Conservation (phyloP, 2,113 vertebrate genomes). For the Grus americana region DNA sequence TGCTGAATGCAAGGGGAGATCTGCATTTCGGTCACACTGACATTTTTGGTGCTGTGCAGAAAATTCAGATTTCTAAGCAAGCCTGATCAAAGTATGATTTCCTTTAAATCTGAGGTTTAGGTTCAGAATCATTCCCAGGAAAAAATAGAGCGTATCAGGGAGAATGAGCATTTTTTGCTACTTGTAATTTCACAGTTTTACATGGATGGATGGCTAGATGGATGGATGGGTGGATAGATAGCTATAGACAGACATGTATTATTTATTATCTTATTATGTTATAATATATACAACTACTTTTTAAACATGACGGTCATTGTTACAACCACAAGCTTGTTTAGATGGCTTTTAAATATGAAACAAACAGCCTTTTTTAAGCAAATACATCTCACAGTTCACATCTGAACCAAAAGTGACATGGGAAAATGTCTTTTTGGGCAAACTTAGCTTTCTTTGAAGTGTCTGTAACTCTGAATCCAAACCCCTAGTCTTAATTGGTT, state of each 20-base stretch:
- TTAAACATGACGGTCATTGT: background rate
- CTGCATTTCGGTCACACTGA: background rate
- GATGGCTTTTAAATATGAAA: background rate
- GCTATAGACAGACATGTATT: conserved; percentile 42
- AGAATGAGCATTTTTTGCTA: background rate
- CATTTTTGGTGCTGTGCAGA: background rate
- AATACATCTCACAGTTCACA: background rate
- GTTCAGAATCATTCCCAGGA: background rate
- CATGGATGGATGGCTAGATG: conserved; percentile 27
- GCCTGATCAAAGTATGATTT: background rate
- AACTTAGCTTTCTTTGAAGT: conserved; percentile 35
- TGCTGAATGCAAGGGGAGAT: background rate
- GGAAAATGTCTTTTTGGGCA: conserved; percentile 27
- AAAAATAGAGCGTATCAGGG: background rate
- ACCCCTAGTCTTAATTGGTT: conserved; percentile 11
- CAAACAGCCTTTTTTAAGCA: background rate
- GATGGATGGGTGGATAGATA: conserved; percentile 8
- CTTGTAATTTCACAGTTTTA: background rate
- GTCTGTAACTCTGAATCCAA: conserved; percentile 5
- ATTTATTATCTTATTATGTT: conserved; percentile 55
- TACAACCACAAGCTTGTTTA: background rate
- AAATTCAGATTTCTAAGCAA: background rate
- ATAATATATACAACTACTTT: conserved; percentile 45
- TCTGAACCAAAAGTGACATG: background rate
- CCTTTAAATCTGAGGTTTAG: background rate